These are phyloP conservation scores for Cladopsammia gracilis DNA, from an alignment of 64 coral and sea anemone species.

Conservation along the genomic window DNA sequence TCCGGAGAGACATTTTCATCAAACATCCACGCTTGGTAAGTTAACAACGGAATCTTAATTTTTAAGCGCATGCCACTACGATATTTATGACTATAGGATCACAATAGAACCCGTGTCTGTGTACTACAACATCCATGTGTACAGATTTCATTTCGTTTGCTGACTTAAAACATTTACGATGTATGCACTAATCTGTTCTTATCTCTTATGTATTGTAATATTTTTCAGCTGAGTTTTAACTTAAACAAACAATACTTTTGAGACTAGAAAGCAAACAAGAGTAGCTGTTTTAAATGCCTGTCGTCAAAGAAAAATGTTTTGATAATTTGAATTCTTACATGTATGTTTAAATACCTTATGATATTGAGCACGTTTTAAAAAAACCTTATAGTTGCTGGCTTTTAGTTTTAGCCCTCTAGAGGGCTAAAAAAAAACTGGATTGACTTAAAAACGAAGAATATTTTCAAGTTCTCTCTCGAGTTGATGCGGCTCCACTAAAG, in stretches of 20 bases:
- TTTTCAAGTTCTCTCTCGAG: too few relatives aligned
- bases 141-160: neutral
- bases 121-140: neutral
- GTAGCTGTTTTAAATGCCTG: neutral
- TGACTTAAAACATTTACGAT: neutral
- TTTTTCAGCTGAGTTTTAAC: neutral
- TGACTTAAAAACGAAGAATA: too few relatives aligned
- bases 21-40: neutral
- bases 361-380: neutral
- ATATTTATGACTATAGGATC: neutral
- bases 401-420: too few relatives aligned
- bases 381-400: neutral
- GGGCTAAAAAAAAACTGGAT: too few relatives aligned
- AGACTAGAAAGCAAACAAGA: slow-evolving; percentile 20
- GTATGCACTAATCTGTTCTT: neutral
- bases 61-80: neutral
- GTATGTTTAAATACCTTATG: neutral
- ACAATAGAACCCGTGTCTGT: neutral
- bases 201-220: slow-evolving; percentile 10
- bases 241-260: slow-evolving; percentile 2
- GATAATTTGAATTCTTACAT: neutral
- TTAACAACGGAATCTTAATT: neutral
- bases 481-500: too few relatives aligned
- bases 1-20: neutral
- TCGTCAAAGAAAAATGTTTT: neutral